Evolutionary conservation across 2,113 vertebrate species (phyloP), one percentile per base, ranked within the genome.

Genomic region (Labeo catla): DNA sequence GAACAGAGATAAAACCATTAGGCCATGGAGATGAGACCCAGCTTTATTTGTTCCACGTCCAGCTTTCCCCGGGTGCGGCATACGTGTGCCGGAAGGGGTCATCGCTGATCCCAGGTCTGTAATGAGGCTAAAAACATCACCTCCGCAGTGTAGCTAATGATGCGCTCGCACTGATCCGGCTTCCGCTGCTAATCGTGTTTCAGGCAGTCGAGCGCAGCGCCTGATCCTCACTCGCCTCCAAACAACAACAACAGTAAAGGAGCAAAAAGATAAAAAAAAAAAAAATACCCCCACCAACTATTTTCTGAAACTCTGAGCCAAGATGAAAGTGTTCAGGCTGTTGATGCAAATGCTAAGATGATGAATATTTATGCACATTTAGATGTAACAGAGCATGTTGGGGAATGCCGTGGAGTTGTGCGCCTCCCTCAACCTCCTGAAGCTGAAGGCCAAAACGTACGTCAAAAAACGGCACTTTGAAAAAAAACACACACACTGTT

Each of bases 331-430:
- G 83, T 88, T 87, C 88, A 89, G 87, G 88, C 87, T 91, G 90
- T 90, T 92, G 89, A 91, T 86, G 87, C 87, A 77, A 88, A 89
- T 91, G 90, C 83, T 87, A 78, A 86, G 89, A 88, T 84, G 86
- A 93, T 92, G 84, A 93, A 93, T 94, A 93, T 93, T 94, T 93
- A 93, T 92, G 91, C 73, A 89, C 83, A 88, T 89, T 89, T 84
- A 89, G 70, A 81, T 63, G 59, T 23, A 86, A 74, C 28, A 13
- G 47, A 9, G 77, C 86, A 79, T 91, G 90, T 86, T 85, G 89
- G 83, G 91, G 90, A 94, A 85, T 89, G 87, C 89, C 78, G 85
- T 85, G 68, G 81, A 85, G 90, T 82, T 84, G 84, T 76, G 84
- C 79, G 72, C 52, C 66, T 88, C 65, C 90, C 87, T 86, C 84